Evolutionary conservation across 2,888 invertebrate genomes (phyloP).

Genomic region (Troilus luridus): DNA sequence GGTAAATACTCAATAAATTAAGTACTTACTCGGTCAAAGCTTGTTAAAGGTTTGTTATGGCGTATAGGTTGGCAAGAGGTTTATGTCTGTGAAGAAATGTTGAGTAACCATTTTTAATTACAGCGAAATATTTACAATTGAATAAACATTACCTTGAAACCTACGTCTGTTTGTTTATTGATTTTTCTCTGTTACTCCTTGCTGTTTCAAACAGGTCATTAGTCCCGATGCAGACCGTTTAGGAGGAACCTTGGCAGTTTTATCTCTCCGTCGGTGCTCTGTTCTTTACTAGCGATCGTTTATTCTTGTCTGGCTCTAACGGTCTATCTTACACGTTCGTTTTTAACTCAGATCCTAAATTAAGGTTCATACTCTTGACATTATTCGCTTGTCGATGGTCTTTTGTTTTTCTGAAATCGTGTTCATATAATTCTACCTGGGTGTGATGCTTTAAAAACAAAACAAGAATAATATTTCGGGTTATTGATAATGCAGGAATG

Average conservation of each 20-base stretch:
- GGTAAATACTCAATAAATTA: no score
- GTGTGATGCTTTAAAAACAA: not conserved
- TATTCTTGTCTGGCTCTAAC: not conserved
- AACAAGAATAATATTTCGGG: no score
- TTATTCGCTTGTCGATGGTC: not conserved
- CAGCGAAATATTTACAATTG: not conserved
- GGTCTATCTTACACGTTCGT: not conserved
- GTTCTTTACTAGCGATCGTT: slow-evolving; percentile 10
- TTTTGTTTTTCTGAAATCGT: not conserved
- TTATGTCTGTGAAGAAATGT: not conserved
- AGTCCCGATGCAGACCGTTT: not conserved
- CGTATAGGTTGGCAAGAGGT: not conserved
- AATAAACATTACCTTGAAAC: not conserved
- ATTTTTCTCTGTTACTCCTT: not conserved
- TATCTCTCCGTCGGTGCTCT: not conserved
- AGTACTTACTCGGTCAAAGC: no score
- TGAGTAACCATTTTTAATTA: not conserved
- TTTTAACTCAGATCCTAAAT: not conserved
- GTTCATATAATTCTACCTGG: not conserved
- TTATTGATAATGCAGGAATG: no score
- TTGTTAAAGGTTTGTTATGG: no score
- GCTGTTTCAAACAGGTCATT: not conserved
- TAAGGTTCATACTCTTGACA: not conserved
- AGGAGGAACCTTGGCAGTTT: not conserved
- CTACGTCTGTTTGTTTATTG: not conserved